Evolutionary conservation across 2,113 vertebrate genomes (phyloP).

Genomic region (Laterallus jamaicensis): DNA sequence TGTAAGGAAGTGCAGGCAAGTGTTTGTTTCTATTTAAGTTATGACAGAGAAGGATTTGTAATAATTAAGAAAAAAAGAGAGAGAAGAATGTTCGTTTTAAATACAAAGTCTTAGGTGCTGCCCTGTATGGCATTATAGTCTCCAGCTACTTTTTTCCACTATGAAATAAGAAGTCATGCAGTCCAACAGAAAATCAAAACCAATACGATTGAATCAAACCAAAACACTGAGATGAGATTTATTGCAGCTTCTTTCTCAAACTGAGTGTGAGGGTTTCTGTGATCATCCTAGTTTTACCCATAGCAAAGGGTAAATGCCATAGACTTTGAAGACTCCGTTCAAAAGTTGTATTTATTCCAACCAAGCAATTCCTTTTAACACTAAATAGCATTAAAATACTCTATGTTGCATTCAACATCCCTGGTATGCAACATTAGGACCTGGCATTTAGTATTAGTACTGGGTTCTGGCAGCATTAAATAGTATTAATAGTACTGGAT

Average conservation of each 20-base stretch:
- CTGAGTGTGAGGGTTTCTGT: not conserved
- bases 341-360: not conserved
- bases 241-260: not conserved
- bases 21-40: not conserved
- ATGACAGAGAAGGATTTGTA: not conserved
- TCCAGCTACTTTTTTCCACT: not conserved
- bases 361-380: not conserved
- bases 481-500: not conserved
- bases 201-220: not conserved
- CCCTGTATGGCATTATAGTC: not conserved
- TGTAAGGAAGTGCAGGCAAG: not conserved
- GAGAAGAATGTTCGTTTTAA: not conserved
- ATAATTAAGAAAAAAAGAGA: not conserved
- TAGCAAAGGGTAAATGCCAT: not conserved
- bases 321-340: not conserved
- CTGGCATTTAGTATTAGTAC: not conserved
- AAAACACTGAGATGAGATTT: not conserved
- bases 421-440: not conserved
- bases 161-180: not conserved
- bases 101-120: not conserved
- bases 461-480: not conserved
- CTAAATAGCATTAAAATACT: not conserved
- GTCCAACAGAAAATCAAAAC: not conserved
- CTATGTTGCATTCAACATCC: not conserved
- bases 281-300: not conserved